Evolutionary conservation across 2,113 vertebrate species (phyloP).

Genomic region (Rhodinocichla rosea): DNA sequence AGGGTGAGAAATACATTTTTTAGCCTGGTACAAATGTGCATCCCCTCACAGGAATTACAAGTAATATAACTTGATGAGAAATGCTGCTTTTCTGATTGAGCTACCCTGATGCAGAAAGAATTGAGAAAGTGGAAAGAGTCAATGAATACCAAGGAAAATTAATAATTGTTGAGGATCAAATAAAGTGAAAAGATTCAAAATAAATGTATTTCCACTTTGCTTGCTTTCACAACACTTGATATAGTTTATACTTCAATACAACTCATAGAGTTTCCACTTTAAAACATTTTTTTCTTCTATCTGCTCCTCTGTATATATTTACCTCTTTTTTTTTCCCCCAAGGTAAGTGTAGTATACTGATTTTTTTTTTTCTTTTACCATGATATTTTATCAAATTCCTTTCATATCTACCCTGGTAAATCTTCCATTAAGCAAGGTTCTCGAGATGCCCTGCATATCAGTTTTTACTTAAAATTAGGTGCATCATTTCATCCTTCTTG

Average conservation of each 20-base stretch:
- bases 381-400: not conserved
- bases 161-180: not conserved
- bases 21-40: not conserved
- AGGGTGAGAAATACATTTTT: not conserved
- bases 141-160: not conserved
- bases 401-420: not conserved
- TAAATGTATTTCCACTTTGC: not conserved
- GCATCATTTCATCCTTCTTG: not conserved
- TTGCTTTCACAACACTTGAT: not conserved
- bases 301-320: not conserved
- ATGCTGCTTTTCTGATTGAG: not conserved
- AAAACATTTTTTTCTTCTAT: not conserved
- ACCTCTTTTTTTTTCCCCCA: not conserved
- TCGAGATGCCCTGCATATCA: rapidly evolving
- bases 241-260: not conserved
- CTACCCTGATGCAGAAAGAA: not conserved
- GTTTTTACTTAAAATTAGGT: not conserved
- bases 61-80: not conserved
- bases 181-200: not conserved
- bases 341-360: not conserved
- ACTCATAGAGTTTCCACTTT: not conserved
- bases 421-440: not conserved
- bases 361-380: not conserved
- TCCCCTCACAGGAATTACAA: not conserved
- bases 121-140: not conserved